Evolutionary conservation across 1,140 invertebrate species (phyloP).

Genomic region (Drosophila rufa): DNA sequence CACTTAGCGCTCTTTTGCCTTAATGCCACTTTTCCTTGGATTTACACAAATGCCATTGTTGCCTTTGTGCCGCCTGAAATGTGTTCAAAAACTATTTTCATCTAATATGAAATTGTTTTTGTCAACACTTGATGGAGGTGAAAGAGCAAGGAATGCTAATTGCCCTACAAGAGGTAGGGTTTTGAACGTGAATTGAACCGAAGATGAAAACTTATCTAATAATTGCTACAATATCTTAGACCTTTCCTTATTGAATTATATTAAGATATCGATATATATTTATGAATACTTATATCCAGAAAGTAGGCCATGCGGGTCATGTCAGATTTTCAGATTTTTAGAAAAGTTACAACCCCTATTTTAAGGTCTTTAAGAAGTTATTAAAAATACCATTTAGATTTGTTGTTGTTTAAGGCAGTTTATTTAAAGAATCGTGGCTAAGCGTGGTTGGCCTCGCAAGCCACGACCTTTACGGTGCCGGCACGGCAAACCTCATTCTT

Average conservation of each 20-base stretch:
- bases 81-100: slow-evolving; percentile 73
- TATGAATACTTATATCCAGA: too few species aligned
- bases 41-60: slow-evolving; percentile 60
- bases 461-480: background rate
- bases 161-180: background rate
- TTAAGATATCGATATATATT: too few species aligned
- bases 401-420: background rate
- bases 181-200: background rate
- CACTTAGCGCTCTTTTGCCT: slow-evolving; percentile 77
- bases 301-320: background rate
- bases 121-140: slow-evolving; percentile 13
- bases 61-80: slow-evolving; percentile 62
- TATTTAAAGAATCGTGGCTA: background rate
- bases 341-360: too few species aligned
- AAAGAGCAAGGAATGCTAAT: slow-evolving; percentile 6
- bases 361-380: too few species aligned
- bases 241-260: too few species aligned
- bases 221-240: too few species aligned
- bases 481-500: background rate
- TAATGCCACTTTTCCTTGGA: slow-evolving; percentile 64
- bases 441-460: background rate
- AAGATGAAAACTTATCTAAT: too few species aligned
- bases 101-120: slow-evolving; percentile 52
- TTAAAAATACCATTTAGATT: too few species aligned
- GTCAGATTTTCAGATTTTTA: background rate